Conservation (phyloP, 2,888 invertebrate genomes). For the Drosophila prolongata region DNA sequence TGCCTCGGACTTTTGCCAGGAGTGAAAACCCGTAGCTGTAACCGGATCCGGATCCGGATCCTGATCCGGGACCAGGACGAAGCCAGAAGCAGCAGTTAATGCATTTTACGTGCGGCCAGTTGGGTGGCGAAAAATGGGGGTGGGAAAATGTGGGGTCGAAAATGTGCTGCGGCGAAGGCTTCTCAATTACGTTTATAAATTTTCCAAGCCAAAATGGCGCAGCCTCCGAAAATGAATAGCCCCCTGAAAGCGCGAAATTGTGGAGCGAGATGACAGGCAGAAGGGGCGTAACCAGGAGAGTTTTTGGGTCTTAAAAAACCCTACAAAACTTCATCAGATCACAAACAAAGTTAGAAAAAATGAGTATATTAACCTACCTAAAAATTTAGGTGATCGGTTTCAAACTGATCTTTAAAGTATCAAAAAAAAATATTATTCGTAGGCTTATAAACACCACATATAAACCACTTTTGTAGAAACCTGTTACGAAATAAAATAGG, state of each 20-base stretch:
- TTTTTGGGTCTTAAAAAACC: too few species aligned
- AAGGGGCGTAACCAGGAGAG: background rate
- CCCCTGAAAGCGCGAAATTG: constrained; percentile 16
- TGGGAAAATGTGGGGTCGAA: background rate
- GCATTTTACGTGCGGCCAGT: constrained; percentile 76
- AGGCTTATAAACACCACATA: too few species aligned
- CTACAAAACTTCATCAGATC: too few species aligned
- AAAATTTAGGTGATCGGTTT: too few species aligned
- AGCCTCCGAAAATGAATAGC: constrained; percentile 72
- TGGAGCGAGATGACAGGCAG: background rate
- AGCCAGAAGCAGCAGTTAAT: constrained; percentile 65
- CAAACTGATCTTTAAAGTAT: too few species aligned
- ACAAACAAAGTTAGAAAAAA: too few species aligned
- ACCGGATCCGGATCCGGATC: constrained; percentile 31
- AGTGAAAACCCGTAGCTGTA: constrained; percentile 32
- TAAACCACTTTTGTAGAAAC: too few species aligned
- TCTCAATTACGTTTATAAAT: constrained; percentile 80
- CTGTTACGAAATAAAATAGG: too few species aligned
- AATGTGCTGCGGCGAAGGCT: constrained; percentile 50
- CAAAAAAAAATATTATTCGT: too few species aligned
- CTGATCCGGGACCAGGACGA: constrained; percentile 28
- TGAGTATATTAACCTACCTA: too few species aligned
- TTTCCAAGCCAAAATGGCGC: constrained; percentile 74
- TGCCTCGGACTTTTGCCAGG: constrained; percentile 68
- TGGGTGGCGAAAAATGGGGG: constrained; percentile 10